These are phyloP conservation scores for Platysteira castanea DNA, from an alignment of 2,113 vertebrate species.

Conservation along the genomic window DNA sequence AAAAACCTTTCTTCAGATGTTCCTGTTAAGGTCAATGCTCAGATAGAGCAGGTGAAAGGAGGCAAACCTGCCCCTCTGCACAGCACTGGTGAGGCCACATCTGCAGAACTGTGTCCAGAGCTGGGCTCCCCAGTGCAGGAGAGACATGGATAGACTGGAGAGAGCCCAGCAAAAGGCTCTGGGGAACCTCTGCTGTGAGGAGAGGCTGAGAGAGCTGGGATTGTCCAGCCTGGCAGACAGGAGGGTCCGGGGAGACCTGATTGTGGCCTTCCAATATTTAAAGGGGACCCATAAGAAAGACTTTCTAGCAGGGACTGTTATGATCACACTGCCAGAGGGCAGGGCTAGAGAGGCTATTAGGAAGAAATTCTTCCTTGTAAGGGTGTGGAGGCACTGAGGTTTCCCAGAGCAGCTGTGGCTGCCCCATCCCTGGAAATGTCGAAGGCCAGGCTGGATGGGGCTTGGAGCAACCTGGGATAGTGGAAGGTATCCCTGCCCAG, in stretches of 20 bases:
- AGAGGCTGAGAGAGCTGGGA: neutral
- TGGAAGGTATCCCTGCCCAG: neutral
- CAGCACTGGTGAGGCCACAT: neutral
- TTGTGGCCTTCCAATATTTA: neutral
- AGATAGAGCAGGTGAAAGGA: neutral
- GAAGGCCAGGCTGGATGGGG: neutral
- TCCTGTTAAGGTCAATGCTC: neutral
- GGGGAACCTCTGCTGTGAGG: neutral
- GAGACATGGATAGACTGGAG: neutral
- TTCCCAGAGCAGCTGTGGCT: neutral
- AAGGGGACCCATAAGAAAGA: neutral
- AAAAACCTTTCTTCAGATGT: neutral
- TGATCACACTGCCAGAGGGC: neutral
- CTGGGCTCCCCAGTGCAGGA: neutral
- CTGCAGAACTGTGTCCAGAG: neutral
- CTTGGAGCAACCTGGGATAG: neutral
- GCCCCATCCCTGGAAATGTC: neutral
- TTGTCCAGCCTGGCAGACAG: neutral
- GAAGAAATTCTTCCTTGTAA: neutral
- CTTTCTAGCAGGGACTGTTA: neutral
- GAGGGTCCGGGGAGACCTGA: neutral
- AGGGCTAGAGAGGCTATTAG: neutral
- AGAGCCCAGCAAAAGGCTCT: neutral
- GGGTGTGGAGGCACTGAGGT: no score
- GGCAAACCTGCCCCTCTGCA: neutral